Conservation (phyloP, 1,140 invertebrate genomes). For the Drosophila nannoptera region DNA sequence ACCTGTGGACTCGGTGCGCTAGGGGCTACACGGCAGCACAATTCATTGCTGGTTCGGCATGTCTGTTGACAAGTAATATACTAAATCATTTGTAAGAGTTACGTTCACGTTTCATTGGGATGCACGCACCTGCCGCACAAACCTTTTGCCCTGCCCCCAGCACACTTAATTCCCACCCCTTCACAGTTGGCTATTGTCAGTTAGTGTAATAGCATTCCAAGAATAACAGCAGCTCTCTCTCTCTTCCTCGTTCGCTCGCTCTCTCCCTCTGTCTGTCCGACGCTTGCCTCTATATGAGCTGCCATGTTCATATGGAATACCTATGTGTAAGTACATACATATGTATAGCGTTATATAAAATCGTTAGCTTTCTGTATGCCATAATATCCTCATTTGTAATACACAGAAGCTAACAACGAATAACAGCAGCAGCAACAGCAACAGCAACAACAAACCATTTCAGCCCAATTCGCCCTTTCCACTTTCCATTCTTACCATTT, state of each 20-base stretch:
- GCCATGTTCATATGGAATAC: constrained; percentile 3
- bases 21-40: too few relatives aligned
- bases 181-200: constrained; percentile 7
- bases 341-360: constrained; percentile 70
- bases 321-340: constrained; percentile 23
- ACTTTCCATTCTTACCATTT: constrained; percentile 6
- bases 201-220: constrained; percentile 63
- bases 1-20: not conserved
- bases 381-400: constrained; percentile 33
- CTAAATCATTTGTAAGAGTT: constrained; percentile 8
- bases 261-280: not conserved
- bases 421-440: constrained; percentile 2
- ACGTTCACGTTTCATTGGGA: constrained; percentile 6
- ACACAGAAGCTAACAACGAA: constrained; percentile 15
- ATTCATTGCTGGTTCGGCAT: not conserved
- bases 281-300: too few relatives aligned
- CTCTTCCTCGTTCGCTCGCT: not conserved
- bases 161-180: not conserved
- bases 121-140: constrained; percentile 5
- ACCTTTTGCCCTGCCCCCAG: not conserved
- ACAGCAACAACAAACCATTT: constrained; percentile 1
- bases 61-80: constrained; percentile 2
- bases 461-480: not conserved
- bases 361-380: constrained; percentile 53
- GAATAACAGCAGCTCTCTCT: constrained; percentile 33